phyloP scores from a whole-genome alignment of 2,797 vertebrate genomes.

The Phrynocephalus forsythii region DNA sequence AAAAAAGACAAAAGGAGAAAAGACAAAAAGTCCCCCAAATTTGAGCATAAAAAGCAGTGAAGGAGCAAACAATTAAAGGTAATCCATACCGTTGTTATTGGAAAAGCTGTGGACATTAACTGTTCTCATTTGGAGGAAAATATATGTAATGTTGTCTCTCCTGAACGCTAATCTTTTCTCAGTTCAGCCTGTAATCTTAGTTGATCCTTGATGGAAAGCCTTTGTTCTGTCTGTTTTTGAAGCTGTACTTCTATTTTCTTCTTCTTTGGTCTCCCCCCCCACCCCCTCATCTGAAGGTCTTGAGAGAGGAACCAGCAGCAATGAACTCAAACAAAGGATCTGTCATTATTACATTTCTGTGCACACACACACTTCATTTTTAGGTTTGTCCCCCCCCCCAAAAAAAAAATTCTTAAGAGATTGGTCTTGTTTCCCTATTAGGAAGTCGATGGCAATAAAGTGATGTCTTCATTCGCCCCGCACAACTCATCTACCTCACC shows the following conservation, averaged over 20 bases:
- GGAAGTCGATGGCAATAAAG: slow-evolving; percentile 95
- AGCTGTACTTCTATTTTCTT: slow-evolving; percentile 39
- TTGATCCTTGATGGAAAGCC: slow-evolving; percentile 58
- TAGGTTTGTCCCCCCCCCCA: background rate
- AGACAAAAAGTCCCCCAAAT: slow-evolving; percentile 45
- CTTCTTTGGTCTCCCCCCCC: background rate
- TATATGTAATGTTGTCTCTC: slow-evolving; percentile 62
- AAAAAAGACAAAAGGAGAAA: too few relatives aligned
- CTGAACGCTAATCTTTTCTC: slow-evolving; percentile 68
- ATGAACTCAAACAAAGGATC: slow-evolving; percentile 59
- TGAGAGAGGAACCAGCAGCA: slow-evolving; percentile 60
- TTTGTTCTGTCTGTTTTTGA: slow-evolving; percentile 69
- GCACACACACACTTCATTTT: background rate
- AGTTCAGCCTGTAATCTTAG: slow-evolving; percentile 64
- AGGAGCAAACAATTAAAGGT: slow-evolving; percentile 66
- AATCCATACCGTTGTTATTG: slow-evolving; percentile 73
- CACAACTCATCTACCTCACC: slow-evolving; percentile 99
- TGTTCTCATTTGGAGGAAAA: slow-evolving; percentile 69
- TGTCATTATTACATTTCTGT: slow-evolving; percentile 29
- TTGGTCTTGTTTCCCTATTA: slow-evolving; percentile 72
- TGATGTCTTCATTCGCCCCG: slow-evolving; percentile 92
- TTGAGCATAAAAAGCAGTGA: slow-evolving; percentile 50
- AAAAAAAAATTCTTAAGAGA: slow-evolving; percentile 28
- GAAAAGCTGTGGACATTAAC: slow-evolving; percentile 57
- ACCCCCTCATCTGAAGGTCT: slow-evolving; percentile 65